Base-by-base conservation (phyloP, 2,797 vertebrate species). In the Melanotaenia nigrans region DNA sequence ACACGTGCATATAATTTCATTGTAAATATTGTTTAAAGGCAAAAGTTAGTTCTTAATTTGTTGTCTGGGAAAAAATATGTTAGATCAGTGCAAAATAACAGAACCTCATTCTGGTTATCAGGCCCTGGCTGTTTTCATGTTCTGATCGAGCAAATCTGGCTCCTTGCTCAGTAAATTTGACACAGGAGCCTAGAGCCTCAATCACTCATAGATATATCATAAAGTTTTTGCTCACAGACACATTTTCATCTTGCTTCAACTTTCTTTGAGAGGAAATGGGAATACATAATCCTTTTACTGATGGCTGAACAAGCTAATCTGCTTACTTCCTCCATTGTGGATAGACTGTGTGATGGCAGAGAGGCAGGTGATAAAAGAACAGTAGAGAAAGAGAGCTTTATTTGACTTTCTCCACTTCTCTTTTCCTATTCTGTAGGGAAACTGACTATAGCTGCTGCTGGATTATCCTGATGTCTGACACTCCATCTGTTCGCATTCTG, bases 301-400 rank as follows among this genome's bases (percentile, higher is more conserved):
- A 92, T 86, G 89, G 79, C 40, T 59, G 66, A 87, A 87, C 88
- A 82, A 85, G 85, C 86, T 93, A 91, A 93, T 94, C 93, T 92
- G 83, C 82, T 93, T 89, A 90, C 78, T 86, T 67, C 70, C 71
- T 71, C 85, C 74, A 83, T 89, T 89, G 88, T 92, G 90, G 83
- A 85, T 86, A 74, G 87, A 90, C 82, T 88, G 22, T 88, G 22
- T 16, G 85, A 89, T 84, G 87, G 84, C 82, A 72, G 80, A 78
- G 75, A 85, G 74, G 83, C 86, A 88, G 81, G 79, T 85, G 90
- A 89, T 89, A 87, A 92, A 90, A 80, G 83, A 77, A 83, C 73
- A 76, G 69, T 64, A 68, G 54, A 76, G 73, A 80, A 70, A 75
- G 65, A 78, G 65, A 77, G 78, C 69, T 89, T 88, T 85, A 83